Evolutionary conservation across 2,888 invertebrate genomes (phyloP), one percentile per base, ranked within the genome.

Genomic region (Lasioglossum oenotherae): DNA sequence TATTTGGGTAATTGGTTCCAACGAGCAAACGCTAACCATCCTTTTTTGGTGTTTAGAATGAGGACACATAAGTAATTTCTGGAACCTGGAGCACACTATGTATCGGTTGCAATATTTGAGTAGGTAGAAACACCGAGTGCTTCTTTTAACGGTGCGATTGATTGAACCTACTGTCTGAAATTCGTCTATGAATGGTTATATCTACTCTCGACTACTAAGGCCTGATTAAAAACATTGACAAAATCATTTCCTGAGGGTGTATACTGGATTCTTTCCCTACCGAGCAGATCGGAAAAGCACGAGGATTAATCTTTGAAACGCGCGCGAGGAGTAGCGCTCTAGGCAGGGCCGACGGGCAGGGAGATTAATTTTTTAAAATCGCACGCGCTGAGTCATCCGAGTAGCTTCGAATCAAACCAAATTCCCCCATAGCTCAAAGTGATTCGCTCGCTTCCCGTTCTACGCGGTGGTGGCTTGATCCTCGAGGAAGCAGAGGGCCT

Each of bases 371-470:
- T 85, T 85, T 85, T 69, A 85, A 79, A 73, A 84, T 85, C 73
- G 75, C 67, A 19, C 67, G 73, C 85, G 73, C 85, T 84, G 85
- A 85, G 76, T 85, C 85, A 84, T 60, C 79, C 73, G 75, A 84
- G 85, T 79, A 69, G 86, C 78, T 81, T 73, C 81, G 81, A 85
- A 86, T 85, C 77, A 79, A 86, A 85, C 81, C 73, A 74, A 85
- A 81, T 81, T 85, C 78, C 69, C 85, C 49, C 69, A 8, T 6
- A 23, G 10, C 76, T 77, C 74, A 71, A 77, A 81, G 86, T 76
- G 76, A 86, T 79, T 79, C 53, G 46, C 79, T 78, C 23, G 67
- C 71, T 77, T 38, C 81, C 72, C 78, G 72, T 79, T 85, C 78
- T 76, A 16, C 69, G 73, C 67, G 67, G 71, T 4, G 31, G 64